Evolutionary conservation across 2,797 vertebrate species (phyloP).

Genomic region (Tokudaia muenninki): DNA sequence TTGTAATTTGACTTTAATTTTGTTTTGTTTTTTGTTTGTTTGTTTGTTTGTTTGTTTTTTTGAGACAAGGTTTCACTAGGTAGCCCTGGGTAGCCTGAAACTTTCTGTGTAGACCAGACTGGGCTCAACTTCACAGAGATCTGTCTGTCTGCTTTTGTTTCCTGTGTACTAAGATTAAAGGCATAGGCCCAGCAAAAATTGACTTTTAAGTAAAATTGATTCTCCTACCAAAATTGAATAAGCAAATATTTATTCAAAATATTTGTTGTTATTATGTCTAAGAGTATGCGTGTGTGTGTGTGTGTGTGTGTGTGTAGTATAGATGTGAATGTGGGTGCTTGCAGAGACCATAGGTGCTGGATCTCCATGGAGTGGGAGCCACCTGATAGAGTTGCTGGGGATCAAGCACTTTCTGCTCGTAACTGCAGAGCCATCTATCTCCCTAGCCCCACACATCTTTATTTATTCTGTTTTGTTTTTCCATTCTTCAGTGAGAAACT

Average conservation of each 20-base stretch:
- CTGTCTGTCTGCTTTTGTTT: neutral
- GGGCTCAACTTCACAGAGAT: neutral
- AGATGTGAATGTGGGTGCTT: neutral
- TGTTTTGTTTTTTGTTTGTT: neutral
- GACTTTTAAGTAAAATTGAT: slow-evolving; percentile 13
- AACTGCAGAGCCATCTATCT: neutral
- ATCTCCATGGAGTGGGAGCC: neutral
- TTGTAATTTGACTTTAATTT: neutral
- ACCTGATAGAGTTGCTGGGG: neutral
- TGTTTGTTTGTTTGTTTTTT: neutral
- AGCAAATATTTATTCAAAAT: neutral
- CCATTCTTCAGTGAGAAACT: neutral
- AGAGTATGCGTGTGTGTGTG: neutral
- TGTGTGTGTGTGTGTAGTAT: neutral
- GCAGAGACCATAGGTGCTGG: neutral
- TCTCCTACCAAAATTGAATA: neutral
- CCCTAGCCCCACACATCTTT: neutral
- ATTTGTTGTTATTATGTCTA: neutral
- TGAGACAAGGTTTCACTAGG: neutral
- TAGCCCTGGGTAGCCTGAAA: neutral
- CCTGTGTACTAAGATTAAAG: neutral
- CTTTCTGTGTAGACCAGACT: neutral
- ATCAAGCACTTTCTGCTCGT: neutral
- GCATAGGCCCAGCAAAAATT: neutral
- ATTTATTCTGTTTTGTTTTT: neutral